Evolutionary conservation across 2,113 vertebrate genomes (phyloP).

Genomic region (Scolopax mira): DNA sequence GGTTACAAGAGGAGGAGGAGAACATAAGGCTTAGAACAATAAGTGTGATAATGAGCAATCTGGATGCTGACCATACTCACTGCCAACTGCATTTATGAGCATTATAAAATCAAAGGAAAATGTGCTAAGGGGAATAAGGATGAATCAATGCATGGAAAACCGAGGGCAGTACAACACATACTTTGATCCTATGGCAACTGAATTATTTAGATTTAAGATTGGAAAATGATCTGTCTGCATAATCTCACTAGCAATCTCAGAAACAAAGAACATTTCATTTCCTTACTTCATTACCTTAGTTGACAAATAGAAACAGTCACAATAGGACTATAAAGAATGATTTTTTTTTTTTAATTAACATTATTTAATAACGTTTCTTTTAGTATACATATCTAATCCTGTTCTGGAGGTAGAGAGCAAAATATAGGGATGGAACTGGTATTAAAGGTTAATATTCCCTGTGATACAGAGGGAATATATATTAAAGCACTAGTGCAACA

Average conservation of each 20-base stretch:
- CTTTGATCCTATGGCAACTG: slow-evolving; percentile 55
- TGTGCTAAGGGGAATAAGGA: slow-evolving; percentile 5
- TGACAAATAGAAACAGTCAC: background rate
- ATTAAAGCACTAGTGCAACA: background rate
- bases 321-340: background rate
- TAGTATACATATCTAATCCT: background rate
- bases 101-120: slow-evolving; percentile 37
- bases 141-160: slow-evolving; percentile 34
- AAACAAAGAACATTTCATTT: background rate
- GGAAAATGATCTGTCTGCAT: slow-evolving; percentile 23
- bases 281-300: background rate
- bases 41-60: background rate
- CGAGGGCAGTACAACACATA: background rate
- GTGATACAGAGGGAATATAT: background rate
- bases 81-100: slow-evolving; percentile 23
- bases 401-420: background rate
- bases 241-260: slow-evolving; percentile 3
- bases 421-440: background rate
- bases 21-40: slow-evolving; percentile 15
- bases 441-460: background rate
- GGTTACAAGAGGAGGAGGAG: background rate
- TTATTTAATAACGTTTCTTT: background rate
- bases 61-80: background rate
- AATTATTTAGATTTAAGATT: slow-evolving; percentile 42
- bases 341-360: background rate